phyloP scores from a whole-genome alignment of 1,140 invertebrate species.

The Bombus pyrosoma region DNA sequence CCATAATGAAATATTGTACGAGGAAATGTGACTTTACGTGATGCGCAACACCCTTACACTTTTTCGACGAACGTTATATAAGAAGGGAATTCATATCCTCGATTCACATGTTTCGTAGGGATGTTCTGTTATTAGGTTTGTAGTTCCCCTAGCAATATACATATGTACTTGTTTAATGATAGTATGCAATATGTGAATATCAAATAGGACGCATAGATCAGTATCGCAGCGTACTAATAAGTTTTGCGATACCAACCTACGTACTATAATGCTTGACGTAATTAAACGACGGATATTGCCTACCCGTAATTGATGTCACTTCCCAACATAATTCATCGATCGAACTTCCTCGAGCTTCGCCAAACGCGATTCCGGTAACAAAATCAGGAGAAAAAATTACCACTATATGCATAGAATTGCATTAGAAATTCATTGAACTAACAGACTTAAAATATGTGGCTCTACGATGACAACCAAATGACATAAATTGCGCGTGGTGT shows the following conservation, averaged over 20 bases:
- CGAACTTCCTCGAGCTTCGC: neutral
- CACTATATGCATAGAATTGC: neutral
- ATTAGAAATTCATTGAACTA: neutral
- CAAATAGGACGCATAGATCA: slow-evolving; percentile 36
- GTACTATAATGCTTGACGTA: slow-evolving; percentile 11
- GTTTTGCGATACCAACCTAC: slow-evolving; percentile 13
- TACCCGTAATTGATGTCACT: slow-evolving; percentile 16
- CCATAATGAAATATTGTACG: neutral
- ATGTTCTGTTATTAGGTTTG: slow-evolving; percentile 12
- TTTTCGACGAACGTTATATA: neutral
- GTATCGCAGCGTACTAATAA: slow-evolving; percentile 14
- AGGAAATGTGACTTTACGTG: neutral
- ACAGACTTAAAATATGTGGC: neutral
- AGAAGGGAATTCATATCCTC: neutral
- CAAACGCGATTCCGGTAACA: neutral
- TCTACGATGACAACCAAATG: neutral
- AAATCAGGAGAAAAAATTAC: neutral
- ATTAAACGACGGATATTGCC: slow-evolving; percentile 28
- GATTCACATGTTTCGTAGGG: neutral
- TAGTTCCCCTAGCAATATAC: neutral
- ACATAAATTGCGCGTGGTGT: neutral
- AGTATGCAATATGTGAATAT: slow-evolving; percentile 24
- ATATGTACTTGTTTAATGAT: slow-evolving; percentile 22
- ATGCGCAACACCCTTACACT: neutral
- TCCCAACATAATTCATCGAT: neutral